These are phyloP conservation scores for Cecropterus lyciades DNA, from an alignment of 1,140 invertebrate genomes.

Conservation along the genomic window DNA sequence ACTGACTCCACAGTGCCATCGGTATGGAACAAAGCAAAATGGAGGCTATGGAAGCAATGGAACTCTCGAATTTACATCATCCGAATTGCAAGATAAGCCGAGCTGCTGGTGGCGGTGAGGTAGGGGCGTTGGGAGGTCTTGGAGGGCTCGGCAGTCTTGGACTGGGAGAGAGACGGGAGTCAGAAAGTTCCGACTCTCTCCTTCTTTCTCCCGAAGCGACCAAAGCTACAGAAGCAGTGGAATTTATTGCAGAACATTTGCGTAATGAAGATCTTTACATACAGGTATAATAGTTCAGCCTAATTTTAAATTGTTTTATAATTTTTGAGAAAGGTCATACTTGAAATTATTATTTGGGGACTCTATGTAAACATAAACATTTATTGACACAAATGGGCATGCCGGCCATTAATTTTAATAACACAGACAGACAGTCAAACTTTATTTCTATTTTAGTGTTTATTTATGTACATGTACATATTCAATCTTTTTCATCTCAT, in stretches of 20 bases:
- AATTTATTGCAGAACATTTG: slow-evolving; percentile 99
- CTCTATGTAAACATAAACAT: too few species aligned
- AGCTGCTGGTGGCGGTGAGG: slow-evolving; percentile 90
- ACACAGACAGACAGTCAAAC: too few species aligned
- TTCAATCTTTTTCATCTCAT: slow-evolving; percentile 10
- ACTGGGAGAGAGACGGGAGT: slow-evolving; percentile 90
- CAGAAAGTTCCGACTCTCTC: slow-evolving; percentile 95
- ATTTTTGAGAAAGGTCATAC: too few species aligned
- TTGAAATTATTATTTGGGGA: too few species aligned
- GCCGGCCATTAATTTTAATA: too few species aligned
- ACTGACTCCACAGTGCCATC: slow-evolving; percentile 77
- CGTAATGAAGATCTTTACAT: slow-evolving; percentile 98
- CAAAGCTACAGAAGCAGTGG: slow-evolving; percentile 98
- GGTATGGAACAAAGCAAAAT: slow-evolving; percentile 90
- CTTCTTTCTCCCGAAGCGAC: slow-evolving; percentile 95
- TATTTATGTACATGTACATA: too few species aligned
- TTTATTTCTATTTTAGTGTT: too few species aligned
- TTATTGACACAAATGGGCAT: too few species aligned
- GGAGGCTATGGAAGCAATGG: slow-evolving; percentile 97
- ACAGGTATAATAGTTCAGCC: slow-evolving; percentile 87
- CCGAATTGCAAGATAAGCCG: slow-evolving; percentile 98
- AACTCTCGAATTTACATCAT: slow-evolving; percentile 96
- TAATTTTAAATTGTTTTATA: neutral
- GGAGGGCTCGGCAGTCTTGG: slow-evolving; percentile 83
- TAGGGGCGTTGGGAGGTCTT: slow-evolving; percentile 84